Conservation (phyloP, 2,888 invertebrate species). For the Andrena praecox region DNA sequence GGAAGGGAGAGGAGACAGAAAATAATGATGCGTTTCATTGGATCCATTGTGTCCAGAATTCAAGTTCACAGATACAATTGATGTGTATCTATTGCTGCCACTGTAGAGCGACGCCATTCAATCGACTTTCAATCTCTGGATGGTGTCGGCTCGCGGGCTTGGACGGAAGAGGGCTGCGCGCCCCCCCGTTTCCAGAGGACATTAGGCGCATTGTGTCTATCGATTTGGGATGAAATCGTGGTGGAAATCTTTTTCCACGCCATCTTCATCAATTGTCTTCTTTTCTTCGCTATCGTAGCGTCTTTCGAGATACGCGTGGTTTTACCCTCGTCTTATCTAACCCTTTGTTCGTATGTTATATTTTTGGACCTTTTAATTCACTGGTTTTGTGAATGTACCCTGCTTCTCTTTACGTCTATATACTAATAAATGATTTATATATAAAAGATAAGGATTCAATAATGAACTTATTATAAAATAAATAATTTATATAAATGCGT, state of each 20-base stretch:
- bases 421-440: no score
- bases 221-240: conserved; percentile 50
- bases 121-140: conserved; percentile 78
- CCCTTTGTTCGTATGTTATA: no score
- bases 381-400: no score
- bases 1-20: conserved; percentile 67
- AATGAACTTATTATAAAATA: no score
- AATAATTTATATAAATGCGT: no score
- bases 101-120: conserved; percentile 71
- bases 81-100: conserved; percentile 66
- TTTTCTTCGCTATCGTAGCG: background rate
- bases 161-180: conserved; percentile 40
- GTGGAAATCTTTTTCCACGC: conserved; percentile 30
- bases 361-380: no score
- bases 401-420: background rate
- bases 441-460: no score
- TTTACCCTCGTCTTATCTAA: no score
- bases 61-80: conserved; percentile 79
- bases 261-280: conserved; percentile 30
- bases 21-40: conserved; percentile 80
- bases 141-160: conserved; percentile 56
- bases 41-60: conserved; percentile 76
- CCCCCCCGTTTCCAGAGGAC: conserved; percentile 59
- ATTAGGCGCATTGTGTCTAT: conserved; percentile 72
- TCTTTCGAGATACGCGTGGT: no score